phyloP scores from a whole-genome alignment of 2,113 vertebrate genomes.

The Meles meles region DNA sequence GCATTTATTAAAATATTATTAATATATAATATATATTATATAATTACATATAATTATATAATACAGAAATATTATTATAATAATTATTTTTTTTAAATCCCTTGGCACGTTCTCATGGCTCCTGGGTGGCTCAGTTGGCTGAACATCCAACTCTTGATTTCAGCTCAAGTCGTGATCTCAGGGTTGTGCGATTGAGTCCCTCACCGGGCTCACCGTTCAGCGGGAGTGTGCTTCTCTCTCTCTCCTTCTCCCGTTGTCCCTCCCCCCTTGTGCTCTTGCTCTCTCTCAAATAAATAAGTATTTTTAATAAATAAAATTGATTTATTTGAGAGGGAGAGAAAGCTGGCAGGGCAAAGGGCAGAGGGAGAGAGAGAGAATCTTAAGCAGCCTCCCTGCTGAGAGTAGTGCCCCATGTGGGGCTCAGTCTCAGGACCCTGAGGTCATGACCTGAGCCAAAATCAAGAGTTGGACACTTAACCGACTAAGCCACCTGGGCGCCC shows the following conservation, averaged over 20 bases:
- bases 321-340: not conserved
- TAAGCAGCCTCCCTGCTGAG: not conserved
- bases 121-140: not conserved
- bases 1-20: not conserved
- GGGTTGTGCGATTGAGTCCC: not conserved
- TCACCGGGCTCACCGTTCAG: not conserved
- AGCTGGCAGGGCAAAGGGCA: not conserved
- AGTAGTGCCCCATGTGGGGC: not conserved
- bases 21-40: no score
- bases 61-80: no score
- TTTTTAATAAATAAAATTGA: not conserved
- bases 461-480: not conserved
- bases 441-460: not conserved
- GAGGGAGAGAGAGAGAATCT: not conserved
- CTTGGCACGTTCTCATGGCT: not conserved
- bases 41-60: no score
- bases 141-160: not conserved
- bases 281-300: not conserved
- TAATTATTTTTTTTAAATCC: not conserved
- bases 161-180: not conserved
- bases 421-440: not conserved
- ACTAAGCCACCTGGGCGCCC: not conserved
- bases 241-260: not conserved
- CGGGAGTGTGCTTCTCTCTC: not conserved
- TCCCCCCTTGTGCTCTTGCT: not conserved